Evolutionary conservation across 2,888 invertebrate genomes (phyloP), one percentile per base, ranked within the genome.

Genomic region (Stenoptilia bipunctidactyla): DNA sequence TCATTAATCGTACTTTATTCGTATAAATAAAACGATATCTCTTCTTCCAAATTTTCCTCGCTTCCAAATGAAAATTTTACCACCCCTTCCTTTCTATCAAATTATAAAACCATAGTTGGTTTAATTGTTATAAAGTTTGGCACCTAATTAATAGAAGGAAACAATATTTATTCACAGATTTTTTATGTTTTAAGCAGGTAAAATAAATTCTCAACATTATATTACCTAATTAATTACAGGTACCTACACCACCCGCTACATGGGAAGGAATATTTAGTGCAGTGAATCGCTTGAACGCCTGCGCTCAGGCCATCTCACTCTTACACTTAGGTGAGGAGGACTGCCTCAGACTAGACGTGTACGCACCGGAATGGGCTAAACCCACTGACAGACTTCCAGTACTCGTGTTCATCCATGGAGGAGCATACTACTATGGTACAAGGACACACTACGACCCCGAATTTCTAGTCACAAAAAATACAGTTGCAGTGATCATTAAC

Each of bases 391-490:
- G 42, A 1, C 55, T 77, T 0, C 77, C 83, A 0, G 80, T 83
- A 1, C 53, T 83, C 14, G 65, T 80, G 1, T 82, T 66, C 56
- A 50, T 82, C 15, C 83, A 82, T 43, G 82, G 82, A 0, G 83
- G 82, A 27, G 77, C 64, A 0, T 83, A 75, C 43, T 82, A 71
- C 48, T 72, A 73, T 48, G 83, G 83, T 27, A 66, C 64, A 41
- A 77, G 79, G 48, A 66, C 67, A 48, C 61, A 79, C 10, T 82
- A 80, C 41, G 71, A 80, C 38, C 75, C 80, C 5, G 66, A 76
- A 47, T 77, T 68, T 51, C 61, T 83, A 42, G 75, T 82, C 55
- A 52, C 53, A 3, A 76, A 74, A 36, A 66, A 69, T 42, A 57
- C 67, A 0, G 50, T 80, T 27, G 68, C 64, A 0, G 75, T 79